Evolutionary conservation across 2,888 invertebrate species (phyloP), one percentile per base, ranked within the genome.

Genomic region (Drosophila maculinotata): DNA sequence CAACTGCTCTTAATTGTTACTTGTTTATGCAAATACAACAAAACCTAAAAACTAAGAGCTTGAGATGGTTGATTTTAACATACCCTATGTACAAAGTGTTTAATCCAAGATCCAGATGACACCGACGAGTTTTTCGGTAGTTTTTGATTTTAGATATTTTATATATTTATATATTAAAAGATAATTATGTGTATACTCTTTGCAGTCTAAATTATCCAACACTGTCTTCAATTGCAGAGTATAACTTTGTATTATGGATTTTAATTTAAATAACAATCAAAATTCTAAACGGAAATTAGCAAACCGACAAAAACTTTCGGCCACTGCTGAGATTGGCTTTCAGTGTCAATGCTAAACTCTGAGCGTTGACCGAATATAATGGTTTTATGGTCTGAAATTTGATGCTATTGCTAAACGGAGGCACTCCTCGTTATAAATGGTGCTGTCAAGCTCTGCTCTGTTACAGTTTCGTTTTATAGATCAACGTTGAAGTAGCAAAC

Each of bases 271-370:
- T 79, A 66, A 60, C 70, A 86, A 87, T 81, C 79, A 68, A 72
- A 73, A 78, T 84, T 84, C 72, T 80, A 66, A 84, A 71, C 84
- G 84, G 87, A 85, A 85, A 87, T 74, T 87, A 77, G 42, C 63
- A 53, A 76, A 53, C 47, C 54, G 38, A 52, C 51, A 59, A 49
- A 47, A 62, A 36, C 33, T 52, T 42, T 67, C 35, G 42, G 62
- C 45, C 28, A 49, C 59, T 49, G 56, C 33, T 31, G 31, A 51
- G 73, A 68, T 72, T 72, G 56, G 42, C 67, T 72, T 72, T 70
- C 38, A 67, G 42, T 56, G 25, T 48, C 69, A 67, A 68, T 60
- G 67, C 10, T 53, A 20, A 47, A 28, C 36, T 51, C 23, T 54
- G 15, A 45, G 6, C 31, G 28, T 20, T 59, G 77, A 54, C 62